Evolutionary conservation across 64 coral and sea anemone genomes (phyloP).

Genomic region (Cladopsammia gracilis): DNA sequence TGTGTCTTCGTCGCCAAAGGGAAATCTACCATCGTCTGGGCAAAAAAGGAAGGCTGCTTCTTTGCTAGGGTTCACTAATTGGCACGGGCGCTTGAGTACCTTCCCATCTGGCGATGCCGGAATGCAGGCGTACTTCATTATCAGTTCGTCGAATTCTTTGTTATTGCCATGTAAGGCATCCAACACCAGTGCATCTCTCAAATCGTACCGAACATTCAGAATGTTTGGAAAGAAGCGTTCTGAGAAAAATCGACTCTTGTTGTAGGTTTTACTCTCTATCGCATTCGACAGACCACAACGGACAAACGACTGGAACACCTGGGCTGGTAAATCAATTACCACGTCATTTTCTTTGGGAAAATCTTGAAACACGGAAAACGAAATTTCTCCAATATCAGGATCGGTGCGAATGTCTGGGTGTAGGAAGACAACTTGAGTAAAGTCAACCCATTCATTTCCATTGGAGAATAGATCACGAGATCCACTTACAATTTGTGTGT

Average conservation of each 20-base stretch:
- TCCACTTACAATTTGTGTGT: not conserved
- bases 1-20: conserved; percentile 30
- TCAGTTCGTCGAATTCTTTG: conserved; percentile 13
- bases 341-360: not conserved
- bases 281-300: not conserved
- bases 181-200: conserved; percentile 39
- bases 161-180: conserved; percentile 32
- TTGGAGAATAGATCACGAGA: conserved; percentile 51
- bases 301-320: conserved; percentile 50
- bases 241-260: conserved; percentile 47
- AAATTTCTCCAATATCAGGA: conserved; percentile 48
- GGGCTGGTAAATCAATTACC: conserved; percentile 73
- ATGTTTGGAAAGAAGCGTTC: conserved; percentile 75
- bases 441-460: conserved; percentile 38
- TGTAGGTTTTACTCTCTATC: conserved; percentile 21
- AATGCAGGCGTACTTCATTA: conserved; percentile 59
- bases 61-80: conserved; percentile 64
- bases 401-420: conserved; percentile 39
- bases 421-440: conserved; percentile 41
- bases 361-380: conserved; percentile 61
- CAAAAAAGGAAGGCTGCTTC: conserved; percentile 45
- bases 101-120: conserved; percentile 54
- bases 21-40: conserved; percentile 75
- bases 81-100: conserved; percentile 48
- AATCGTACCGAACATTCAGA: not conserved